Conservation (phyloP, 2,113 vertebrate genomes). For the Corvus hawaiiensis region DNA sequence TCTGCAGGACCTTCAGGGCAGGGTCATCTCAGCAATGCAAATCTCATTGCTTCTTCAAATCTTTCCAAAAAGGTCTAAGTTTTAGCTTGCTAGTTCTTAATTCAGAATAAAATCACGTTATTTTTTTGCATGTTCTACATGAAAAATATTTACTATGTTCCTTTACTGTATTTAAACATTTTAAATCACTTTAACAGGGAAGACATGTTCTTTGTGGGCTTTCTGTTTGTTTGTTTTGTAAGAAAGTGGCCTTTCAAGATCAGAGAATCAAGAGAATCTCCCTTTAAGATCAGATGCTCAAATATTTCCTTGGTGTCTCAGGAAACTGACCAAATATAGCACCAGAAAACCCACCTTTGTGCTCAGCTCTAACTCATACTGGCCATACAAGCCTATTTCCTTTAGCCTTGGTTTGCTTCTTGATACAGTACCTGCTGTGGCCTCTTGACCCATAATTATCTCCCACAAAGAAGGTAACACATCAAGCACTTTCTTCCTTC, state of each 20-base stretch:
- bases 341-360: neutral
- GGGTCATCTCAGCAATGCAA: neutral
- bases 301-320: neutral
- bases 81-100: neutral
- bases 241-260: neutral
- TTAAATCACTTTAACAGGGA: neutral
- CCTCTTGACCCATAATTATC: neutral
- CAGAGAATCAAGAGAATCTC: neutral
- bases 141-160: neutral
- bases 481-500: neutral
- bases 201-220: neutral
- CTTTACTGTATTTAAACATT: neutral
- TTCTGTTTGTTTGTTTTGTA: neutral
- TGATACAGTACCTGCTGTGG: neutral
- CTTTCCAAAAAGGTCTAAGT: neutral
- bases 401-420: neutral
- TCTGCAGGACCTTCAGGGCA: neutral
- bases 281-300: neutral
- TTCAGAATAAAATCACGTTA: neutral
- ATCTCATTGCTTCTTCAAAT: neutral
- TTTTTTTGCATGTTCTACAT: neutral
- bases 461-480: neutral
- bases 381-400: too few species aligned
- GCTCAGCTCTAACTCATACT: fast-evolving
- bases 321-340: fast-evolving